Base-by-base conservation (phyloP, 2,113 vertebrate genomes). In the Otus sunia region DNA sequence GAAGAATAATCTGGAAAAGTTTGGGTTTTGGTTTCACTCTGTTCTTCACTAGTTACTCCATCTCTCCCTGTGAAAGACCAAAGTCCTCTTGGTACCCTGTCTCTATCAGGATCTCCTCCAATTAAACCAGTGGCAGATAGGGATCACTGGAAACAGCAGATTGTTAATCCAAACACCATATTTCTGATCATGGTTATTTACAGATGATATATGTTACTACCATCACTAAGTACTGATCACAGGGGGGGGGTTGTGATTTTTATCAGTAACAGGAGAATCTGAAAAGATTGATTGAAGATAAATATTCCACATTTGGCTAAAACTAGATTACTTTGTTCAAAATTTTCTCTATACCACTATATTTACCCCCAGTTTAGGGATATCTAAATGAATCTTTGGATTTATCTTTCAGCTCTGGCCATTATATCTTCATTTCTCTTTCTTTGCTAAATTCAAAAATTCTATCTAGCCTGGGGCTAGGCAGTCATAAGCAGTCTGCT, bases 171-270 rank as follows among this genome's bases (percentile, higher is more conserved):
- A 75, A 55, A 47, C 41, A 56, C 8, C 36, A 22, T 18, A 8
- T 53, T 67, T 25, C 53, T 69, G 15, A 11, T 56, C 22, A 9
- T 68, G 6, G 3, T 11, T 52, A 30, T 89, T 80, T 78, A 34
- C 5, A 2, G 41, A 20, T 5, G 14, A 62, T 2, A 3, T 36
- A 6, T 10, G 9, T 75, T 52, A 20, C 3, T 9, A 15, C 10
- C 32, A 67, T 74, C 15, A 8, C 11, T 71, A 14, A 16, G 17
- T 10, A 27, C 21, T 27, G 36, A n/a, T 47, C 47, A 41, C 18
- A 50, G 19, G 37, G 6, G 15, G 4, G n/a, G n/a, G n/a, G n/a
- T 71, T 15, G 4, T 43, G 5, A 36, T 77, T 88, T 77, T 84
- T 89, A 12, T 27, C 21, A 43, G 34, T 34, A 58, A 25, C 3